Evolutionary conservation across 2,113 vertebrate species (phyloP).

Genomic region (Onychostruthus taczanowskii): DNA sequence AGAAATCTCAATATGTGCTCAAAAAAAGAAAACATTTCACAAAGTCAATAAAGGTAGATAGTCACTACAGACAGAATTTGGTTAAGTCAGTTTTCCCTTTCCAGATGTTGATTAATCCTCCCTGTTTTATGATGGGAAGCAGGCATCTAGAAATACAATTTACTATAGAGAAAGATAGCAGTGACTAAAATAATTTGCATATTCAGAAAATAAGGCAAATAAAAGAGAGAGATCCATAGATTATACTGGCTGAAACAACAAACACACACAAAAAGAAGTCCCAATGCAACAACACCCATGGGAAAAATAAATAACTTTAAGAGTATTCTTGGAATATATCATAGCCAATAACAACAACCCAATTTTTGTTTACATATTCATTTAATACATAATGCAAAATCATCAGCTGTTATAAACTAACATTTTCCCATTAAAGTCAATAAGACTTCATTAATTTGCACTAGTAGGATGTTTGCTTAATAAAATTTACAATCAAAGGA

Average conservation of each 20-base stretch:
- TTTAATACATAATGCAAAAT: neutral
- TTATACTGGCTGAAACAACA: neutral
- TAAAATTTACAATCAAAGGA: constrained; percentile 8
- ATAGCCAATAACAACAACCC: neutral
- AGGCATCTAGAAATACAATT: neutral
- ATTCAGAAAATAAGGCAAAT: constrained; percentile 11
- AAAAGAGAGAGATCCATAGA: neutral
- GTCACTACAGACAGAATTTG: neutral
- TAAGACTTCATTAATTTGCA: constrained; percentile 10
- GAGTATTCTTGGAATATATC: neutral
- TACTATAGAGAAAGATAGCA: neutral
- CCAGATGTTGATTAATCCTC: neutral
- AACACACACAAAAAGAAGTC: neutral
- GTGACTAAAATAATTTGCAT: neutral
- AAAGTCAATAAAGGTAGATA: neutral
- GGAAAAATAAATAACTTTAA: neutral
- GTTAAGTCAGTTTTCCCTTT: neutral
- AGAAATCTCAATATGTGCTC: neutral
- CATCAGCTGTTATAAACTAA: neutral
- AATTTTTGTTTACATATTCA: neutral
- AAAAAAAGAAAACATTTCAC: neutral
- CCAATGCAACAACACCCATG: neutral
- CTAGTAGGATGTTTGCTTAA: neutral
- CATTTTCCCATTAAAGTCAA: neutral
- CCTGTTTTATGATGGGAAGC: neutral